Base-by-base conservation (phyloP, 2,797 vertebrate genomes). In the Paratrypauchen microcephalus region DNA sequence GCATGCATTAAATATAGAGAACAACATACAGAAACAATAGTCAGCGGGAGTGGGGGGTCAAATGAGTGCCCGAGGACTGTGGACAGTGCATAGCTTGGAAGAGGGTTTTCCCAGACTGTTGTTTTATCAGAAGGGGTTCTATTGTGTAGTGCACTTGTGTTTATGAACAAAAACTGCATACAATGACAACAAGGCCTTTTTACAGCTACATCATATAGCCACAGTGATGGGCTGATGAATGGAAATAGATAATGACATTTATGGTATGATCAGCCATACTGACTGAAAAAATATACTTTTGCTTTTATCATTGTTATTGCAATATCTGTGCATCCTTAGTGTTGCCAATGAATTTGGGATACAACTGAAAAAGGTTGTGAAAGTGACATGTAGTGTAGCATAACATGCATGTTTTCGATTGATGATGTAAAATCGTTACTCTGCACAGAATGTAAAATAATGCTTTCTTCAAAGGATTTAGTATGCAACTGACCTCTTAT, bases 1-100 rank as follows among this genome's bases (percentile, higher is more conserved):
- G 81, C 92, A 93, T 93, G 94, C 93, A 94, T 93, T 93, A 90
- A 90, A 91, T 91, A 85, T 90, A 92, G 83, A 93, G 90, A 91
- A 92, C 89, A 92, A 87, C 89, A 93, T 91, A 94, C 88, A 93
- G 86, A 93, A 93, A 92, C 81, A 92, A 86, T 91, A 88, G 91
- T 89, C 89, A 91, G 92, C 89, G 83, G 85, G 87, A 79, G 82
- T 75, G 83, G 70, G 83, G 70, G 67, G 73, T 52, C 41, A 65
- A 65, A 50, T 26, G 47, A 50, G 63, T 65, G 63, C 45, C 47
- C 63, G 26, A 65, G 47, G 63, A 65, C 47, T 50, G 63, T 65
- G 47, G 63, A 65, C 63, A 11, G 45, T 50, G 24, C 45, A 18
- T 50, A 30, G 65, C 60, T 32, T 6, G 54, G 54, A 30, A n/a